Base-by-base conservation (phyloP, 2,797 vertebrate genomes). In the Miopithecus talapoin region DNA sequence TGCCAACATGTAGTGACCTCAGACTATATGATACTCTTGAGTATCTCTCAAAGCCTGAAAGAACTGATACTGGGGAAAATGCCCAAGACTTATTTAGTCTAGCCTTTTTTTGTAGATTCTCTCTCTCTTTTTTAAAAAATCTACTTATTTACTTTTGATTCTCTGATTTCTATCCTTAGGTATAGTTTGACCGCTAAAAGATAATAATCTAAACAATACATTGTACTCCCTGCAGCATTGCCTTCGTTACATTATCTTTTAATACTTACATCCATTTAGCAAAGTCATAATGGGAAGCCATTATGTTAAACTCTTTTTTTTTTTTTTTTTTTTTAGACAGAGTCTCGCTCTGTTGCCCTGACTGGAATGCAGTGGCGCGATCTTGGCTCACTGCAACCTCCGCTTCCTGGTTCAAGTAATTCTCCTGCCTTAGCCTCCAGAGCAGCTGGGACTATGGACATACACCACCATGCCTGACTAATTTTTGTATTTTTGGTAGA, bases 81-180 rank as follows among this genome's bases (percentile, higher is more conserved):
- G 11, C 46, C 41, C 9, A 19, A 55, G 61, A 93, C n/a, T 80
- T 93, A 53, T 53, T 72, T 81, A 92, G 50, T 88, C 53, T 26
- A 85, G 2, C 6, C 30, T 36, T 95, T 85, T 91, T 21, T 87
- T 74, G 12, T 57, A 85, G 81, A 79, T 84, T 92, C 16, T 78
- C 41, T 78, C 46, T 72, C 4, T 83, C 12, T 50, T 64, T 78
- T 41, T 14, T 0, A 22, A 36, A 59, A 64, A 72, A 22, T 89
- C 93, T 43, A 41, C 24, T 91, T 94, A 68, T 57, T 91, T 92
- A 59, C 70, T 1, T 92, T 95, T 76, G 55, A 70, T 74, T 92
- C 5, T 92, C 50, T 96, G 46, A 80, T 94, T 97, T 96, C 21
- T 94, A 5, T 80, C 48, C 53, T 93, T 89, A 55, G 26, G 39